A percentile compares a stretch with the other conserved stretches of the same genome.
phyloP scores from a whole-genome alignment of 2,797 vertebrate genomes.

The Hoplostethus mediterraneus region DNA sequence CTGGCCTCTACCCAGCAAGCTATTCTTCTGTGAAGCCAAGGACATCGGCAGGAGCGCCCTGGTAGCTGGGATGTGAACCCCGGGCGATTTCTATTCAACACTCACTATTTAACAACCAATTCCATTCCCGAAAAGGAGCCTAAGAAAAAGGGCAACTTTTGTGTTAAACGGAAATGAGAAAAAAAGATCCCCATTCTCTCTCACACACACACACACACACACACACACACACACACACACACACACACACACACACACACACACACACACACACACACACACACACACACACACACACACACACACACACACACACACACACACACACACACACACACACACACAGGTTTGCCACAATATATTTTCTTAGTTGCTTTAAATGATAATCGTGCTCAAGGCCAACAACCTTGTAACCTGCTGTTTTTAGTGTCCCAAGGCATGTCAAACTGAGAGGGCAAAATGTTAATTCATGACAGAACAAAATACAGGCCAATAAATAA shows the following conservation, averaged over 20 bases:
- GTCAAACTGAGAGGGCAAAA: not conserved
- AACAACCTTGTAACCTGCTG: not conserved
- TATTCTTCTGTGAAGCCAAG: slow-evolving; percentile 57
- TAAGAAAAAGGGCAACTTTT: slow-evolving; percentile 2
- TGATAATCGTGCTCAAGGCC: slow-evolving; percentile 5
- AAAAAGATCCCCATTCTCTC: slow-evolving; percentile 22
- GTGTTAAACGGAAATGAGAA: slow-evolving; percentile 17
- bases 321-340: slow-evolving; percentile 7
- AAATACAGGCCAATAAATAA: not conserved
- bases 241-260: slow-evolving; percentile 1
- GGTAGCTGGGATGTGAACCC: slow-evolving; percentile 46
- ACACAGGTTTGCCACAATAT: not conserved
- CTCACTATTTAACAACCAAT: slow-evolving; percentile 9
- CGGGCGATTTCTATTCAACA: slow-evolving; percentile 53
- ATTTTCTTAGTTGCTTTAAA: slow-evolving; percentile 12
- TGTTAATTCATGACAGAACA: not conserved
- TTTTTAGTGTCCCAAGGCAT: too few relatives aligned
- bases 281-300: slow-evolving; percentile 7
- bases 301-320: slow-evolving; percentile 1
- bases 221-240: slow-evolving; percentile 4
- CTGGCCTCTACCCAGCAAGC: slow-evolving; percentile 46
- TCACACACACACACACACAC: slow-evolving; percentile 8
- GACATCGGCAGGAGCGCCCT: slow-evolving; percentile 32
- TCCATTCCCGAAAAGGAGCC: slow-evolving; percentile 18
- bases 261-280: not conserved